Conservation (phyloP, 53 echinoderm and acorn worm genomes). For the Echinometra lucunter region DNA sequence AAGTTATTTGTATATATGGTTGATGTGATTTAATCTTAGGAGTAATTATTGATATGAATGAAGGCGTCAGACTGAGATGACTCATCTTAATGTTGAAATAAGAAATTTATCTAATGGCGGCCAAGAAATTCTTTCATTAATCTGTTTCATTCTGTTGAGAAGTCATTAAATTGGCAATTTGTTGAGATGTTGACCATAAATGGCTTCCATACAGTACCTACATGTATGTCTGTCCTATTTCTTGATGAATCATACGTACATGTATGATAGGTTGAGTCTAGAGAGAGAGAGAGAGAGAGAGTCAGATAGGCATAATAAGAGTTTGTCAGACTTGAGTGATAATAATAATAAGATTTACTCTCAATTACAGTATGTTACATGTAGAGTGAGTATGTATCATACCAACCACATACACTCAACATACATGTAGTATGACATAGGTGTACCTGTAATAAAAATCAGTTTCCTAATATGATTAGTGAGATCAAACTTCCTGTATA, state of each 20-base stretch:
- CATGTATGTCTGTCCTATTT: too few relatives aligned
- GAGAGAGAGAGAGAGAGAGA: not conserved
- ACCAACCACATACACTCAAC: too few relatives aligned
- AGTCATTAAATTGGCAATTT: constrained; percentile 32
- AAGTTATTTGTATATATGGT: not conserved
- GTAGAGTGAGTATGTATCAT: too few relatives aligned
- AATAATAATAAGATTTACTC: too few relatives aligned
- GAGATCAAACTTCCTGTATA: too few relatives aligned
- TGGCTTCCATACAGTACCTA: not conserved
- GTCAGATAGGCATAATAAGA: too few relatives aligned
- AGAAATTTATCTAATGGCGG: not conserved
- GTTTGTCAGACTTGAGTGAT: too few relatives aligned
- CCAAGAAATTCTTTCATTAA: not conserved
- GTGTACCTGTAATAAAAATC: too few relatives aligned
- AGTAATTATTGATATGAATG: constrained; percentile 30
- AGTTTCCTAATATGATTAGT: too few relatives aligned
- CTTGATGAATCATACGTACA: too few relatives aligned
- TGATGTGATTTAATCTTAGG: constrained; percentile 17
- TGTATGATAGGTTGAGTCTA: not conserved
- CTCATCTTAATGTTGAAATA: constrained; percentile 14
- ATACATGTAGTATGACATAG: too few relatives aligned
- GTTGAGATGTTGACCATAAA: not conserved
- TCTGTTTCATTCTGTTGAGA: not conserved
- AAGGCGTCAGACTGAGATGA: constrained; percentile 1
- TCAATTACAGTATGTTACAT: too few relatives aligned